Evolutionary conservation across 2,888 invertebrate genomes (phyloP).

Genomic region (Chydorus sphaericus): DNA sequence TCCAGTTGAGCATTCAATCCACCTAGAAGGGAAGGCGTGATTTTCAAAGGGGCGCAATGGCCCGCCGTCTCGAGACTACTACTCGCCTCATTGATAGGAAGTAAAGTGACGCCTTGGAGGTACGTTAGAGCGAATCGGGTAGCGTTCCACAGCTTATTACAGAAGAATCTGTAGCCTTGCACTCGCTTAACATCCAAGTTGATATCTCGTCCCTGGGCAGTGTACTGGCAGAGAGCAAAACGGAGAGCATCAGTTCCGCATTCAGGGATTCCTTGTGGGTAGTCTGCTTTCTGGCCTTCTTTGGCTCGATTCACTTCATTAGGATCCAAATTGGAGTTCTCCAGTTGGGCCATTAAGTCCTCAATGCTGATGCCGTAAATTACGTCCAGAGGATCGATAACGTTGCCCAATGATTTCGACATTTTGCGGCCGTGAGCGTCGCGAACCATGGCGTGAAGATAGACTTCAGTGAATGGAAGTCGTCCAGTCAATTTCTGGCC

Average conservation of each 20-base stretch:
- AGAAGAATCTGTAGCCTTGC: conserved; percentile 89
- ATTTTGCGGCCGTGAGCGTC: conserved; percentile 98
- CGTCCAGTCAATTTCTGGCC: conserved; percentile 76
- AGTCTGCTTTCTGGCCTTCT: conserved; percentile 42
- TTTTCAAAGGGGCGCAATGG: too few species aligned
- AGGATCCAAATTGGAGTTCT: conserved; percentile 68
- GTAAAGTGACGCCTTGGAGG: conserved; percentile 17
- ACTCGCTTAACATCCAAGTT: conserved; percentile 91
- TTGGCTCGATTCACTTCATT: conserved; percentile 62
- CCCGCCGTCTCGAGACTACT: background rate
- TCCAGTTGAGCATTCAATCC: background rate
- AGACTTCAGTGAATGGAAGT: conserved; percentile 83
- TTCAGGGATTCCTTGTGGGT: conserved; percentile 84
- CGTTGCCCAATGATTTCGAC: conserved; percentile 97
- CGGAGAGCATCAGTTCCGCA: conserved; percentile 90
- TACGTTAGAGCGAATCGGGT: conserved; percentile 66
- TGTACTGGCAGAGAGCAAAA: conserved; percentile 79
- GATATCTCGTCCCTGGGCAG: conserved; percentile 78
- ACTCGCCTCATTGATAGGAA: background rate
- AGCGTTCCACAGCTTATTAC: conserved; percentile 99
- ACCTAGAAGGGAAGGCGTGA: background rate
- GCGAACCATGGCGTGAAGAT: conserved; percentile 90
- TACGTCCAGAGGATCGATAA: conserved; percentile 93
- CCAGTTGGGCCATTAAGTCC: conserved; percentile 52
- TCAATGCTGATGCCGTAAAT: conserved; percentile 72